Evolutionary conservation across 2,888 invertebrate genomes (phyloP), one percentile per base, ranked within the genome.

Genomic region (Petrolisthes cinctipes): DNA sequence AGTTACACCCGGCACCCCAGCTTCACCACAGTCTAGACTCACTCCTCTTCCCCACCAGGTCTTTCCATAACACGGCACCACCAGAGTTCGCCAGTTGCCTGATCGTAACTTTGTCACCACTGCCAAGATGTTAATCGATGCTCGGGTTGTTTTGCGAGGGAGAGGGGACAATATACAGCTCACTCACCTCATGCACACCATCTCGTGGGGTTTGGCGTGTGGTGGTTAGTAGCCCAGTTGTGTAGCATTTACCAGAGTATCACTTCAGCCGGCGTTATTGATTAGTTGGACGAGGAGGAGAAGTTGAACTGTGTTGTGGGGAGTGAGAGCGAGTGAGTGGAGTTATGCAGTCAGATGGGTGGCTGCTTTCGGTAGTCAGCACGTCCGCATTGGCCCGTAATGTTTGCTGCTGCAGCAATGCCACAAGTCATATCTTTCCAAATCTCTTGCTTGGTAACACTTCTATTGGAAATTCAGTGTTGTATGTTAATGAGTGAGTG

Each of bases 211-310:
- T 37, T 37, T 37, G 37, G 37, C 2, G 37, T 37, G 37, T 37
- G 37, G 37, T 37, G 37, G 0, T 37, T 37, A 37, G 37, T 37
- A 71, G 54, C 73, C n/a, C n/a, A 20, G 14, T 9, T 23, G 71
- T 80, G 23, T 80, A 85, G 68, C 85, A 79, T 54, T 71, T 53
- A 68, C 79, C 82, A 54, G 57, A 75, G 56, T 82, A 86, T 54
- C 81, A 79, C 79, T 82, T 82, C 81, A 76, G 86, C 86, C 86
- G 86, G 86, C 53, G 82, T 79, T 86, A 86, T 86, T 86, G 86
- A 86, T 86, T 82, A 86, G 86, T 82, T 56, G 68, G 85, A 54
- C 71, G 85, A 85, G 85, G 71, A 85, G 57, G 85, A 80, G 54
- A 68, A 73, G 86, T 81, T 86, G 86, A 73, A 73, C 37, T 82